Evolutionary conservation across 2,113 vertebrate genomes (phyloP).

Genomic region (Pagrus major): DNA sequence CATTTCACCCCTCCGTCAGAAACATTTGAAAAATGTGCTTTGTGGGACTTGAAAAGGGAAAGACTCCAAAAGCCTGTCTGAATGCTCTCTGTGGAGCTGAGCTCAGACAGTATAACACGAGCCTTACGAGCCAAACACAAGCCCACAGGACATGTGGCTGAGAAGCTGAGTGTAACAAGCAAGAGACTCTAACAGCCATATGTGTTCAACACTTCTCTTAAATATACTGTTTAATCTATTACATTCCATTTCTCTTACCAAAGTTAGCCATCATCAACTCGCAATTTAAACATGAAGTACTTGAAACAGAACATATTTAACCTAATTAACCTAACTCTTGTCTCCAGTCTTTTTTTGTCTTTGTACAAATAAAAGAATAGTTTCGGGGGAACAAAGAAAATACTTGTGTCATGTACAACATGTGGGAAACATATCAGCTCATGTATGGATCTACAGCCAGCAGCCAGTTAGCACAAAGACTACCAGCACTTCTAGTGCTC

Average conservation of each 20-base stretch:
- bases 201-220: not conserved
- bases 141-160: not conserved
- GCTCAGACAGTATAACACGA: constrained; percentile 53
- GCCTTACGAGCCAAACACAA: constrained; percentile 23
- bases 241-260: not conserved
- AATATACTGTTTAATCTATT: not conserved
- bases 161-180: constrained; percentile 9
- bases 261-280: not conserved
- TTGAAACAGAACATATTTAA: not conserved
- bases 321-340: not conserved
- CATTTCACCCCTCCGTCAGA: constrained; percentile 56
- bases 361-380: not conserved
- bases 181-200: constrained; percentile 9
- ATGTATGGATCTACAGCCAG: not conserved
- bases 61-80: constrained; percentile 52
- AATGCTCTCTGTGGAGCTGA: constrained; percentile 26
- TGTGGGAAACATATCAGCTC: not conserved
- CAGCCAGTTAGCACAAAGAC: not conserved
- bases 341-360: not conserved
- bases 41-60: constrained; percentile 60
- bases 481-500: not conserved
- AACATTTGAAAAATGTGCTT: constrained; percentile 73
- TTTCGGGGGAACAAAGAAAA: not conserved
- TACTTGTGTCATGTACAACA: not conserved
- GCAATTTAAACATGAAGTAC: not conserved